These are phyloP conservation scores for Symphodus melops DNA, from an alignment of 2,113 vertebrate species.

Conservation along the genomic window DNA sequence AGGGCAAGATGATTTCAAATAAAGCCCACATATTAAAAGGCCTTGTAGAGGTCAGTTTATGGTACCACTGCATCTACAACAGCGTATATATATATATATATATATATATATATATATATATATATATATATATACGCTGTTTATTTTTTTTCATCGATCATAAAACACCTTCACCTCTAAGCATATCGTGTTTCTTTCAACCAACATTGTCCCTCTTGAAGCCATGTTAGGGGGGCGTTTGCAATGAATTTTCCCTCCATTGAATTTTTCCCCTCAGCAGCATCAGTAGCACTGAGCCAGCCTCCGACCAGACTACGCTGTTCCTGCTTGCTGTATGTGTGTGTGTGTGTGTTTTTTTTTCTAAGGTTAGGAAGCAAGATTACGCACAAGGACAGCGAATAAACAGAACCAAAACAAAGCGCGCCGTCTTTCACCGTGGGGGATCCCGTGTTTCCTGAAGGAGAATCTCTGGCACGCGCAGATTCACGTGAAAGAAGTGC, in stretches of 20 bases:
- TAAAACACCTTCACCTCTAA: background rate
- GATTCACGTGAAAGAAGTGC: slow-evolving; percentile 50
- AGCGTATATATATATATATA: no score
- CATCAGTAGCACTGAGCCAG: slow-evolving; percentile 81
- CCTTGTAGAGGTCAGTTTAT: no score
- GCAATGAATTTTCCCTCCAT: slow-evolving; percentile 46
- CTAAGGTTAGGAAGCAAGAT: slow-evolving; percentile 57
- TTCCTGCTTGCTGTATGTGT: slow-evolving; percentile 59
- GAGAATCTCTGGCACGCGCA: slow-evolving; percentile 46
- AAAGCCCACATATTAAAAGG: background rate
- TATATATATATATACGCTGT: background rate
- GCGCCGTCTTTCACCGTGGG: slow-evolving; percentile 42
- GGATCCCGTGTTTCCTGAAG: slow-evolving; percentile 37
- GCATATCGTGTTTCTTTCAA: slow-evolving; percentile 18
- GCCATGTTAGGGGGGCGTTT: slow-evolving; percentile 67
- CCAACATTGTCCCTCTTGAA: slow-evolving; percentile 22
- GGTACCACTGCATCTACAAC: no score
- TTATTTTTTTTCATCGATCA: no score
- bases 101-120: no score
- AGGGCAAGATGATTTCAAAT: background rate
- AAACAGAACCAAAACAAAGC: slow-evolving; percentile 49
- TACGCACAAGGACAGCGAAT: slow-evolving; percentile 67
- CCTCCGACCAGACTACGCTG: slow-evolving; percentile 72
- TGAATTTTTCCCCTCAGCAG: slow-evolving; percentile 81
- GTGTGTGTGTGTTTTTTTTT: no score